A percentile compares a stretch with the other conserved stretches of the same genome.
These are phyloP conservation scores for Emys orbicularis DNA, from an alignment of 2,797 vertebrate species.

Conservation along the genomic window DNA sequence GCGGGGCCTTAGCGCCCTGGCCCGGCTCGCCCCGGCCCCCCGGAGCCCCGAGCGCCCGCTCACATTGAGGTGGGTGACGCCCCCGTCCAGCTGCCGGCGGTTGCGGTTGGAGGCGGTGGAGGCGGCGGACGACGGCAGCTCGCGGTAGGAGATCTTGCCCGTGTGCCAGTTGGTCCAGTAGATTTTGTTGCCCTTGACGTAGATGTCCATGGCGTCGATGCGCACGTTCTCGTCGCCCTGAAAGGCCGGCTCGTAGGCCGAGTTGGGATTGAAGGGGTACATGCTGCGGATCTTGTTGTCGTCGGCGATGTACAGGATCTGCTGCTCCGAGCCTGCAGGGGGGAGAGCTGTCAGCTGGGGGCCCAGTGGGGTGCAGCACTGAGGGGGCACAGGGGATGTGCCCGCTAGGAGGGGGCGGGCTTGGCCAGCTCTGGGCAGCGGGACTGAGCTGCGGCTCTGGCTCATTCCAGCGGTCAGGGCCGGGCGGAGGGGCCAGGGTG, in stretches of 20 bases:
- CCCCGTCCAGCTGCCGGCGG: slow-evolving; percentile 88
- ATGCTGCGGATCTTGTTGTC: slow-evolving; percentile 98
- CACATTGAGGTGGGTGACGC: slow-evolving; percentile 92
- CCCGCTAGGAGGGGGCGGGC: rapidly evolving
- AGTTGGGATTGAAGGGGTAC: slow-evolving; percentile 91
- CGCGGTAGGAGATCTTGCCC: slow-evolving; percentile 91
- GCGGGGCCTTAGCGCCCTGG: rapidly evolving
- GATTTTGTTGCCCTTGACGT: slow-evolving; percentile 93
- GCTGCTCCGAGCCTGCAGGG: slow-evolving; percentile 84
- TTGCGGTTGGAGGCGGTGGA: slow-evolving; percentile 91
- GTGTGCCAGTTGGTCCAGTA: slow-evolving; percentile 99
- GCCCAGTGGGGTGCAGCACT: not conserved
- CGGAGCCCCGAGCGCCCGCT: rapidly evolving
- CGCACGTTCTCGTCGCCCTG: slow-evolving; percentile 94
- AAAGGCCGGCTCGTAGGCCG: slow-evolving; percentile 94
- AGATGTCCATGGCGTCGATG: slow-evolving; percentile 96
- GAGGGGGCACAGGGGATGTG: rapidly evolving
- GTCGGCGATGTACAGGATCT: slow-evolving; percentile 94
- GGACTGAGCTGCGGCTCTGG: not conserved
- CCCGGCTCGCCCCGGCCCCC: rapidly evolving
- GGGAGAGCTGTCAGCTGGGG: not conserved
- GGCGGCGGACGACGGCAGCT: slow-evolving; percentile 84
- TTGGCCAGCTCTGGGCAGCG: not conserved
- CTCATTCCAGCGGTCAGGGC: not conserved
- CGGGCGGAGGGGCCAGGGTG: not conserved